Percentiles rank a stretch among this genome's conserved stretches.
These are phyloP conservation scores for Anguilla japonica DNA, from an alignment of 2,113 vertebrate genomes.

Conservation along the genomic window DNA sequence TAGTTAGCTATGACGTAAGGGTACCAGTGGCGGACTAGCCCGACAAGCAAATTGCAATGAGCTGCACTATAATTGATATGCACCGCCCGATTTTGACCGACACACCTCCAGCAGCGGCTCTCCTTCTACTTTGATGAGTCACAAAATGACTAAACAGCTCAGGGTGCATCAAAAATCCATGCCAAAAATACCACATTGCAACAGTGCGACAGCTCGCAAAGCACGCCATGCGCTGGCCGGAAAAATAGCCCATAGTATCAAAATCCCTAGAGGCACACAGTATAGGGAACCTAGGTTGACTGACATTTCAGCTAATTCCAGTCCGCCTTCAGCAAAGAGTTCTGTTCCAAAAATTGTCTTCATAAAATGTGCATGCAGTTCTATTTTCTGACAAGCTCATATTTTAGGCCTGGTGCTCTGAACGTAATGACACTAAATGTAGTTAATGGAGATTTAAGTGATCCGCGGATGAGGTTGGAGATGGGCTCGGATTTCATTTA, in stretches of 20 bases:
- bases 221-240: no score
- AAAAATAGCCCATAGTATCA: neutral
- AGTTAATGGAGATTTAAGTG: slow-evolving; percentile 69
- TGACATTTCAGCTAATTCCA: neutral
- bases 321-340: neutral
- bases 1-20: no score
- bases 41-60: no score
- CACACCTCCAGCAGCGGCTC: no score
- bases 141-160: no score
- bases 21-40: no score
- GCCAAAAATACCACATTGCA: neutral
- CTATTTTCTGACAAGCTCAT: slow-evolving; percentile 34
- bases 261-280: neutral
- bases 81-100: no score
- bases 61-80: no score
- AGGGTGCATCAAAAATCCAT: neutral
- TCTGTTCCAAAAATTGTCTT: slow-evolving; percentile 12
- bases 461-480: slow-evolving; percentile 61
- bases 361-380: slow-evolving; percentile 28
- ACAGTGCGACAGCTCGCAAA: no score
- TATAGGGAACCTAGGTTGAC: neutral
- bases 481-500: slow-evolving; percentile 65
- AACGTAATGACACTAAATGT: slow-evolving; percentile 56
- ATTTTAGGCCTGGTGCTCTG: slow-evolving; percentile 39
- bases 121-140: no score